phyloP scores from a whole-genome alignment of 2,113 vertebrate species.

The Sinocyclocheilus maitianheensis region DNA sequence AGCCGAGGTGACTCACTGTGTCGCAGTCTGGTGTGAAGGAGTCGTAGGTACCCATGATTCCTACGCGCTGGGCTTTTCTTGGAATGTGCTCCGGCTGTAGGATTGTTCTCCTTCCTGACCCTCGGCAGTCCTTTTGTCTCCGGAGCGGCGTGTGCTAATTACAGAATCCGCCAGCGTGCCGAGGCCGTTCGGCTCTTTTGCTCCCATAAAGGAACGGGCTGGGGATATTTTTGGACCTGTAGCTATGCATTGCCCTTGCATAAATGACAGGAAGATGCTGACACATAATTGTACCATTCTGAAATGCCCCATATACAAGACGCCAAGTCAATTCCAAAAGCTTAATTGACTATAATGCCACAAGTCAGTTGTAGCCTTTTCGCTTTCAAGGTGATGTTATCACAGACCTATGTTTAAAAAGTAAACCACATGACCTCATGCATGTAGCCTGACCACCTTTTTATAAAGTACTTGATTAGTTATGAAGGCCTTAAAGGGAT shows the following conservation, averaged over 20 bases:
- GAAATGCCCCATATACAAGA: not conserved
- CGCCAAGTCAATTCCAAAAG: conserved; percentile 9
- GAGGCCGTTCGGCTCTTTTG: conserved; percentile 48
- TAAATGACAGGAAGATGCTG: conserved; percentile 50
- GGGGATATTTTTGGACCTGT: conserved; percentile 70
- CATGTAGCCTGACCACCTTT: not conserved
- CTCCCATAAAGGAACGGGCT: conserved; percentile 61
- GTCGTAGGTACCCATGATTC: conserved; percentile 68
- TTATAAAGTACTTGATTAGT: not conserved
- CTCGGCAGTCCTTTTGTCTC: conserved; percentile 75
- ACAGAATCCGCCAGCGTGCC: conserved; percentile 71
- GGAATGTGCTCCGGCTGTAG: conserved; percentile 73
- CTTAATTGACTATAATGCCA: conserved; percentile 2
- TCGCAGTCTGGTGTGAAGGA: conserved; percentile 39
- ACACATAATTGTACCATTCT: conserved; percentile 25
- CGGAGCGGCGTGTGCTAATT: conserved; percentile 68
- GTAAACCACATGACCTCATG: not conserved
- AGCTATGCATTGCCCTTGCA: conserved; percentile 62
- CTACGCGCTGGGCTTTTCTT: conserved; percentile 72
- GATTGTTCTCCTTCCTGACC: conserved; percentile 79
- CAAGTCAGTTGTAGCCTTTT: conserved; percentile 1
- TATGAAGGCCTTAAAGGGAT: not conserved
- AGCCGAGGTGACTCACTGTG: conserved; percentile 45
- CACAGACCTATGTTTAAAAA: not conserved
- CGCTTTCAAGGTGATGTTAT: not conserved